phyloP scores from a whole-genome alignment of 2,888 invertebrate species.

The Drosophila nigricruria region DNA sequence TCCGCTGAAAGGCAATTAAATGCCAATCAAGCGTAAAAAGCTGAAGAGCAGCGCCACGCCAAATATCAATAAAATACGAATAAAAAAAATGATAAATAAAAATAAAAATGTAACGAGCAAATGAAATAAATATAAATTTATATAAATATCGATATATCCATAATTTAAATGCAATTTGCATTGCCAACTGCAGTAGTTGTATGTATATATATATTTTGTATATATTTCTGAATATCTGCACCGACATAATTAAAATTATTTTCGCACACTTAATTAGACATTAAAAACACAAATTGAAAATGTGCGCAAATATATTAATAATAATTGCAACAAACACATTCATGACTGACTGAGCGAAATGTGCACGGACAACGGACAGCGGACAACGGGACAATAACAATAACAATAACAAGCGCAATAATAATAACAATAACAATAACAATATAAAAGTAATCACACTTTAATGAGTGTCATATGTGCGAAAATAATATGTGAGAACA shows the following conservation, averaged over 20 bases:
- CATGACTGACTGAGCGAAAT: conserved; percentile 21
- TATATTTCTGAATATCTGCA: conserved; percentile 26
- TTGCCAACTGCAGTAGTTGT: conserved; percentile 48
- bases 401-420: conserved; percentile 56
- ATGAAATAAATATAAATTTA: conserved; percentile 46
- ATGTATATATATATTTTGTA: conserved; percentile 13
- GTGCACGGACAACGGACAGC: conserved; percentile 32
- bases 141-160: conserved; percentile 42
- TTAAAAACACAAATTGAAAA: conserved; percentile 79
- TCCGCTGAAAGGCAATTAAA: conserved; percentile 72
- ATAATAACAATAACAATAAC: conserved; percentile 46
- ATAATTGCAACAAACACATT: conserved; percentile 69
- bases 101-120: conserved; percentile 17
- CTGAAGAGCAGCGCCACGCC: conserved; percentile 37
- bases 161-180: conserved; percentile 52
- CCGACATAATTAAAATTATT: conserved; percentile 77
- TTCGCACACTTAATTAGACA: conserved; percentile 82
- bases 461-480: conserved; percentile 72
- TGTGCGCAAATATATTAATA: conserved; percentile 62
- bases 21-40: conserved; percentile 74
- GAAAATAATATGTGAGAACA: conserved; percentile 6
- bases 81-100: conserved; percentile 5
- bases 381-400: no score
- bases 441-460: conserved; percentile 62
- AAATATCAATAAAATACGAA: conserved; percentile 10